A percentile compares a stretch with the other conserved stretches of the same genome.
These are phyloP conservation scores for Lobophora halterata DNA, from an alignment of 2,888 invertebrate genomes.

Conservation along the genomic window DNA sequence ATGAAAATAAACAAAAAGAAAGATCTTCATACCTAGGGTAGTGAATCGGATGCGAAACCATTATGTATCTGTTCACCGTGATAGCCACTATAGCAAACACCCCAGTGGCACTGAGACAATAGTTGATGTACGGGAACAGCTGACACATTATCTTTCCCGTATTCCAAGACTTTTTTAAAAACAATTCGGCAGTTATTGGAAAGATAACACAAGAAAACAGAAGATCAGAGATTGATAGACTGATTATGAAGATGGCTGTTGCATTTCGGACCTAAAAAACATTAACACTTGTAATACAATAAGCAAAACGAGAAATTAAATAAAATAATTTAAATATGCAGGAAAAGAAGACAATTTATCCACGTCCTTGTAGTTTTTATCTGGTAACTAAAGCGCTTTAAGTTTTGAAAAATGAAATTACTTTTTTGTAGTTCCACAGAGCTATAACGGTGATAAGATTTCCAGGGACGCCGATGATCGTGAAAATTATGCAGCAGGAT, in stretches of 20 bases:
- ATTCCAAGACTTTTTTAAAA: constrained; percentile 17
- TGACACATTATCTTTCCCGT: constrained; percentile 18
- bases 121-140: constrained; percentile 17
- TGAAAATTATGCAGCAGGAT: constrained; percentile 63
- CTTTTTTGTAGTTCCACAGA: constrained; percentile 80
- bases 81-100: constrained; percentile 21
- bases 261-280: constrained; percentile 28
- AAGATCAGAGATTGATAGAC: constrained; percentile 21
- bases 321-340: too few species aligned
- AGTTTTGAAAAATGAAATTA: constrained; percentile 5
- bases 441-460: constrained; percentile 85
- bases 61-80: constrained; percentile 24
- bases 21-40: constrained; percentile 25
- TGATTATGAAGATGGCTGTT: constrained; percentile 28
- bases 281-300: too few species aligned
- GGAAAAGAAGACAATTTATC: too few species aligned
- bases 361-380: too few species aligned
- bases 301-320: too few species aligned
- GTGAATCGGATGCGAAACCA: constrained; percentile 23
- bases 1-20: not conserved
- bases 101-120: constrained; percentile 4
- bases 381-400: not conserved
- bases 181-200: constrained; percentile 13
- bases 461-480: constrained; percentile 85
- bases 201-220: constrained; percentile 15